Evolutionary conservation across 2,888 invertebrate species (phyloP), one percentile per base, ranked within the genome.

Genomic region (Apoda limacodes): DNA sequence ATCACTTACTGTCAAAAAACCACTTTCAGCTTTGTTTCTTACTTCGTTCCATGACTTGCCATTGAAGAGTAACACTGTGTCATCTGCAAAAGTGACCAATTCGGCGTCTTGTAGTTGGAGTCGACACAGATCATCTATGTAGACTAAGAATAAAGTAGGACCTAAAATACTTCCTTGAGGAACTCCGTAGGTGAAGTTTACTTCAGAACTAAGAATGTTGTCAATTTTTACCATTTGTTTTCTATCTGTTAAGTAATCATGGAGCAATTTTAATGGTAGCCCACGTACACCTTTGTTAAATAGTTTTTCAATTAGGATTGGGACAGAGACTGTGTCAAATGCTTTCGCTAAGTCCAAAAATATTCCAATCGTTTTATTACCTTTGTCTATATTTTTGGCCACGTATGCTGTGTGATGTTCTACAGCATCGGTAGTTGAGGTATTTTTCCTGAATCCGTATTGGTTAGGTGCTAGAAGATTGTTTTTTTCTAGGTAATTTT

Each of bases 331-430:
- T 13, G 30, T 33, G n/a, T 39, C 29, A 13, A 35, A 35, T 11
- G 39, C 36, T 13, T 39, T 36, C 5, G 27, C 17, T 4, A 37
- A 10, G 28, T 39, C 36, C n/a, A 37, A 13, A 11, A 33, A 40
- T 9, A 40, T 32, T 1, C 28, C 28, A 13, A 35, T 7, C 20
- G 25, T 27, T 15, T 32, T 35, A n/a, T 20, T 22, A 9, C 25
- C 32, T 3, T 12, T 23, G 23, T 40, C 37, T 5, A 40, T 5
- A n/a, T 32, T 32, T 3, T 9, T 27, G 4, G 31, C 25, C 4
- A 35, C 10, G 10, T 9, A 13, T 6, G 30, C 27, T 9, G 30
- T 29, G 3, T 35, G 21, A 9, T 25, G 22, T 4, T 29, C 9
- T 3, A 37, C 27, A 4, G 34, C 37, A 13, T 37, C 31, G 7